A percentile compares a stretch with the other conserved stretches of the same genome.
These are phyloP conservation scores for Lasioglossum baleicum DNA, from an alignment of 1,140 invertebrate species.

Conservation along the genomic window DNA sequence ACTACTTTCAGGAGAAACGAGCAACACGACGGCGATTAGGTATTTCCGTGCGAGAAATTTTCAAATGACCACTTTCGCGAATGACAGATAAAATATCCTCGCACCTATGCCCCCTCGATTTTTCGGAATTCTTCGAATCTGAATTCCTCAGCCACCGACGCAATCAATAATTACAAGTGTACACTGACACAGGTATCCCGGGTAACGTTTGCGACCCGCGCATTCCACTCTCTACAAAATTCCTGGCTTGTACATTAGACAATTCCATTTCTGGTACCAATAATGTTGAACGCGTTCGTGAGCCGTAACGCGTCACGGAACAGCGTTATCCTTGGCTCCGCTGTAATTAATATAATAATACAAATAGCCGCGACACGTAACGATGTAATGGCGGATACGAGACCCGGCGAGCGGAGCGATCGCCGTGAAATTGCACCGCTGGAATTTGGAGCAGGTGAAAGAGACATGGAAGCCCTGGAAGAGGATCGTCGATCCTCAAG, in stretches of 20 bases:
- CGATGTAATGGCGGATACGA: conserved; percentile 42
- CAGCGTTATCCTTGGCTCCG: conserved; percentile 33
- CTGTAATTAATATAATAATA: conserved; percentile 53
- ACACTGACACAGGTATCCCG: neutral
- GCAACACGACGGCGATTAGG: too few species aligned
- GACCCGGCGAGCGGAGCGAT: conserved; percentile 5
- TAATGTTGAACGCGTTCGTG: neutral
- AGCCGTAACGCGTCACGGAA: conserved; percentile 6
- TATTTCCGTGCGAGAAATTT: too few species aligned
- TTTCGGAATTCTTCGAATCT: too few species aligned
- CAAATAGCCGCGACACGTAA: conserved; percentile 43
- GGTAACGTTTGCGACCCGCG: neutral
- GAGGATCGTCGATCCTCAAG: conserved; percentile 44
- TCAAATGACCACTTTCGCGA: too few species aligned
- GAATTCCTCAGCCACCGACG: neutral
- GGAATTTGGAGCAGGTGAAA: conserved; percentile 61
- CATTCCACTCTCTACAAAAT: neutral
- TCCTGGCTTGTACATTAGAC: neutral
- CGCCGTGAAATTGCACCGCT: conserved; percentile 37
- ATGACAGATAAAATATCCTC: too few species aligned
- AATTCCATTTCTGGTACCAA: neutral
- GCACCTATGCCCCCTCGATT: too few species aligned
- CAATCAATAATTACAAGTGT: neutral
- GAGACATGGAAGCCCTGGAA: conserved; percentile 43
- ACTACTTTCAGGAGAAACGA: too few species aligned